Percentiles rank a stretch among this genome's conserved stretches.
Evolutionary conservation across 2,888 invertebrate genomes (phyloP).

Genomic region (Archips xylosteana): DNA sequence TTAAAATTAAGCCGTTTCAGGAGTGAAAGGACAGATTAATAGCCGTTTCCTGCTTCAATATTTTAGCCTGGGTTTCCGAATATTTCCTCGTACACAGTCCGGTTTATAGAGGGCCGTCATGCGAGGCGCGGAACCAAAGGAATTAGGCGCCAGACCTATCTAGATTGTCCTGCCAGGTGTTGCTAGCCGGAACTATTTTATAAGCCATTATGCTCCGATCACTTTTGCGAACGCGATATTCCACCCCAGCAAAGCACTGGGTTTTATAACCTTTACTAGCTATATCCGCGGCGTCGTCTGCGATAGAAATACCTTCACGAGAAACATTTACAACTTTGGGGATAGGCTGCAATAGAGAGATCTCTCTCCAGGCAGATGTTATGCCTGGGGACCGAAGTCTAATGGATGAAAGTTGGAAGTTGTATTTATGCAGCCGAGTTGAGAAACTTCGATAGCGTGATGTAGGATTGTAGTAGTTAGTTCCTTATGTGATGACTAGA

Average conservation of each 20-base stretch:
- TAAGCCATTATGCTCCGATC: constrained; percentile 29
- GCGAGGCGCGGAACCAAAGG: constrained; percentile 28
- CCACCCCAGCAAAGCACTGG: neutral
- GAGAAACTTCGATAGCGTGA: too few species aligned
- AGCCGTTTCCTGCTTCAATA: constrained; percentile 10
- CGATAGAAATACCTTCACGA: too few species aligned
- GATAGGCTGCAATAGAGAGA: too few species aligned
- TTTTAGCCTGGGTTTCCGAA: constrained; percentile 48
- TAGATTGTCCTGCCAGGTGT: constrained; percentile 49
- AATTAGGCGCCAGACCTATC: constrained; percentile 23
- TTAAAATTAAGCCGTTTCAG: constrained; percentile 17
- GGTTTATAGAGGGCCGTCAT: constrained; percentile 28
- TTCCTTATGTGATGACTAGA: too few species aligned
- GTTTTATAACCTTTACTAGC: neutral
- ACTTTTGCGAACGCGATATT: constrained; percentile 12
- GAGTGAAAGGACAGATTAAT: constrained; percentile 23
- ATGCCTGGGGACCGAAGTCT: too few species aligned
- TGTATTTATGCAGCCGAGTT: too few species aligned
- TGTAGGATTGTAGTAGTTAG: too few species aligned
- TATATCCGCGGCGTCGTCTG: too few species aligned
- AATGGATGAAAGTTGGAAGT: too few species aligned
- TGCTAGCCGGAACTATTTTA: constrained; percentile 43
- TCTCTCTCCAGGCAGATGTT: too few species aligned
- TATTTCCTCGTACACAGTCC: constrained; percentile 49
- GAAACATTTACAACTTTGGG: too few species aligned